Percentiles rank a stretch among this genome's conserved stretches.
Evolutionary conservation across 2,797 vertebrate species (phyloP).

Genomic region (Acropternis orthonyx): DNA sequence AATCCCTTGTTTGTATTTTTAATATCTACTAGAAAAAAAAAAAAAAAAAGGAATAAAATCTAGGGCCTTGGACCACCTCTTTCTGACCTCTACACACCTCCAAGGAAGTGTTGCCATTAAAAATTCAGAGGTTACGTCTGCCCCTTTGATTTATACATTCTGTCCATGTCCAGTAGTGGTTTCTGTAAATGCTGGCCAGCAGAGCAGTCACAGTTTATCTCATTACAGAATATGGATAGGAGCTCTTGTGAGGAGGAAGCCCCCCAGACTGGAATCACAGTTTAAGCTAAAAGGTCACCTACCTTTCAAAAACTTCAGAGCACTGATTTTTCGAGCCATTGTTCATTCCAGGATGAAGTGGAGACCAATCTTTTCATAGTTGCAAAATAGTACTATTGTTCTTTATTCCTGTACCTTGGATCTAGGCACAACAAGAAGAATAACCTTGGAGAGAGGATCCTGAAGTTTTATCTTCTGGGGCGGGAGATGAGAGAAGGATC

Average conservation of each 20-base stretch:
- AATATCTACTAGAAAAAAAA: not conserved
- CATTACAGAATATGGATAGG: not conserved
- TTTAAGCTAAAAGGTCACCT: slow-evolving; percentile 63
- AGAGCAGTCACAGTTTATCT: slow-evolving; percentile 28
- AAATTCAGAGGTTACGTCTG: not conserved
- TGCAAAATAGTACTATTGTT: not conserved
- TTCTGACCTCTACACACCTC: not conserved
- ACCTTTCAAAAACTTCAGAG: slow-evolving; percentile 44
- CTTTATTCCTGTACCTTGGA: not conserved
- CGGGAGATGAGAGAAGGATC: not conserved
- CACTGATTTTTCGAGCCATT: slow-evolving; percentile 35
- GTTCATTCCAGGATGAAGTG: slow-evolving; percentile 22
- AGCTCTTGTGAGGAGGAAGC: slow-evolving; percentile 15
- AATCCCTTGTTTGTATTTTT: not conserved
- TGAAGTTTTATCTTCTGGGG: not conserved
- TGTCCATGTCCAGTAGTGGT: not conserved
- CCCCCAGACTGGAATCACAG: slow-evolving; percentile 6
- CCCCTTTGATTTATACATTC: not conserved
- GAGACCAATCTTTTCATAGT: slow-evolving; percentile 19
- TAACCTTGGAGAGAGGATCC: not conserved
- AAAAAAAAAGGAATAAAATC: not conserved
- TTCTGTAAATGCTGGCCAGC: not conserved
- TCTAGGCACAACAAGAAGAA: not conserved
- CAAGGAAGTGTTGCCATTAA: not conserved
- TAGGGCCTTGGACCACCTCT: not conserved